Base-by-base conservation (phyloP, 2,113 vertebrate species). In the Oryzias melastigma region DNA sequence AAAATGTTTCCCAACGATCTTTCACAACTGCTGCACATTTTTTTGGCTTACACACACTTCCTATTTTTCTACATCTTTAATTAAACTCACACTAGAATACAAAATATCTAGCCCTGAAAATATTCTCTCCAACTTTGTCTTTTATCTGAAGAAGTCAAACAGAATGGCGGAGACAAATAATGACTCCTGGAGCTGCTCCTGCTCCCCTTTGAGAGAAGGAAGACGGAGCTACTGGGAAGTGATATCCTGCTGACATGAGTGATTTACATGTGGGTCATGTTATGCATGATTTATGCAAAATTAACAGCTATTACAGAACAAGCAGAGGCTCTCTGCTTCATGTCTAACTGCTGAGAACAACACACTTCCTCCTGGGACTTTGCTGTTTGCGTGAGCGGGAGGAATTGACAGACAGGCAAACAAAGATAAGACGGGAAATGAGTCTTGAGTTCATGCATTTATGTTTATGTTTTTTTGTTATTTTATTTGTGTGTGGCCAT, bases 181-280 rank as follows among this genome's bases (percentile, higher is more conserved):
- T 16, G 27, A 40, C 49, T 42, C 22, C 42, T 57, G 49, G 47
- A 73, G 47, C 47, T 49, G 19, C 52, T 22, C 27, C 22, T 52
- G 57, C 35, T 58, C 73, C 66, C 50, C 46, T 13, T 1, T 27
- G 58, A 75, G 62, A 62, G 24, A 43, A 60, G 40, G 58, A 51
- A 48, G 71, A 66, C 66, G 59, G 18, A 69, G 70, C 50, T 64
- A 56, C 53, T 47, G 64, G 35, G 58, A 64, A 44, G 57, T 73
- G 75, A 80, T 80, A 57, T 78, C 64, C 71, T 70, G 71, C 73
- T 76, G 76, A 86, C 77, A 80, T 77, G 78, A 80, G 75, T 85
- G 84, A 86, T 85, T 81, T 88, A 83, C 77, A 84, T 85, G 77
- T 88, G 81, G 84, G 86, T 86, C 86, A 83, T 70, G 84, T 84